Conservation (phyloP, 2,113 vertebrate genomes). For the Saccopteryx bilineata region DNA sequence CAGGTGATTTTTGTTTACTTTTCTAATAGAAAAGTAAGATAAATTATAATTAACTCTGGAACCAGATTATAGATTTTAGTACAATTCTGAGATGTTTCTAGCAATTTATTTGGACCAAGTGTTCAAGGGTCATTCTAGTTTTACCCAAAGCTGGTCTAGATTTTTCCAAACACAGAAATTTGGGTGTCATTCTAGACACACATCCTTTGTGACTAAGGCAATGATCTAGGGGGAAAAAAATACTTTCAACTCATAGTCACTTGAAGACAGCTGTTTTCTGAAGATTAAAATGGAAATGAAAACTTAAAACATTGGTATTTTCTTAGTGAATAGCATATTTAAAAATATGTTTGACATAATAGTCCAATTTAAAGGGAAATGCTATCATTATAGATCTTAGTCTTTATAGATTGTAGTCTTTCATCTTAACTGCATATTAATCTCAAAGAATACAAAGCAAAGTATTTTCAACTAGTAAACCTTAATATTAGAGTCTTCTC, state of each 20-base stretch:
- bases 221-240: background rate
- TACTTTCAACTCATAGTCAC: constrained; percentile 37
- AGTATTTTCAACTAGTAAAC: constrained; percentile 48
- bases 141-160: background rate
- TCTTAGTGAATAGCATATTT: constrained; percentile 73
- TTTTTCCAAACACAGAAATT: background rate
- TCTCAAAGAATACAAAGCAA: constrained; percentile 68
- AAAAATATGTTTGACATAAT: constrained; percentile 75
- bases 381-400: constrained; percentile 67
- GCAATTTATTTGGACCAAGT: background rate
- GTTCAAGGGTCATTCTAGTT: background rate
- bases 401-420: constrained; percentile 10
- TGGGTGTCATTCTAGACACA: background rate
- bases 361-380: constrained; percentile 76
- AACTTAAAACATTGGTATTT: constrained; percentile 65
- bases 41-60: background rate
- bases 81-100: background rate
- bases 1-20: background rate
- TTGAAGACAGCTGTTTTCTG: constrained; percentile 41
- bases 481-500: constrained; percentile 65
- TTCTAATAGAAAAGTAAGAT: background rate
- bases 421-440: constrained; percentile 75
- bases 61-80: background rate
- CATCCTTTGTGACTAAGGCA: background rate
- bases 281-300: constrained; percentile 74